Evolutionary conservation across 2,888 invertebrate genomes (phyloP), one percentile per base, ranked within the genome.

Genomic region (Chrysina gloriosa): DNA sequence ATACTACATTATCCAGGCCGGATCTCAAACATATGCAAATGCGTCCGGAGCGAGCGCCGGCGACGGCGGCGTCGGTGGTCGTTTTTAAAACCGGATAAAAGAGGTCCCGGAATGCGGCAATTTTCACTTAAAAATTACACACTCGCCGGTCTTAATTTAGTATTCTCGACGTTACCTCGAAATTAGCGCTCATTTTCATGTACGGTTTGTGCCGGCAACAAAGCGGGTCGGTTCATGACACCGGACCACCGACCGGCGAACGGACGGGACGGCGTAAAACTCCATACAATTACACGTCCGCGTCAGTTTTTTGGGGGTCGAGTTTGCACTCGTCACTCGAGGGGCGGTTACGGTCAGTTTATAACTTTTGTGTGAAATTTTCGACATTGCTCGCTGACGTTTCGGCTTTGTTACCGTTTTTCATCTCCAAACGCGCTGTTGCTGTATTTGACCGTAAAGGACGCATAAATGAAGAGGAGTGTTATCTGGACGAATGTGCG

Each of bases 151-250:
- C 29, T 31, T 31, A n/a, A 29, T 31, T 31, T n/a, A 47, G 70
- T 39, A 67, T 65, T 65, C 69, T 36, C 65, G 23, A 56, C 21
- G 66, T 54, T 52, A 68, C 71, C 70, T 56, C 71, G 65, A 70
- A 69, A 71, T 71, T 16, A 45, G 70, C 67, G 27, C 65, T 70
- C 72, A 68, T 71, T 65, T 72, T 63, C 70, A 54, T 67, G 67
- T 67, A 66, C 70, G 67, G 61, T 69, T 72, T 71, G 68, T 69
- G 69, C 19, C 16, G 9, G 16, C 19, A 67, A 67, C 56, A 31
- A 65, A 65, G 65, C 65, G n/a, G 56, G 29, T 64, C 42, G 68
- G 29, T 65, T 65, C 68, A 48, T 68, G 68, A 50, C 64, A 68
- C 14, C 27, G n/a, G 16, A n/a, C 14, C 21, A 11, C 25, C 11